A percentile compares a stretch with the other conserved stretches of the same genome.
phyloP scores from a whole-genome alignment of 2,888 invertebrate species.

The Agrotis segetum region DNA sequence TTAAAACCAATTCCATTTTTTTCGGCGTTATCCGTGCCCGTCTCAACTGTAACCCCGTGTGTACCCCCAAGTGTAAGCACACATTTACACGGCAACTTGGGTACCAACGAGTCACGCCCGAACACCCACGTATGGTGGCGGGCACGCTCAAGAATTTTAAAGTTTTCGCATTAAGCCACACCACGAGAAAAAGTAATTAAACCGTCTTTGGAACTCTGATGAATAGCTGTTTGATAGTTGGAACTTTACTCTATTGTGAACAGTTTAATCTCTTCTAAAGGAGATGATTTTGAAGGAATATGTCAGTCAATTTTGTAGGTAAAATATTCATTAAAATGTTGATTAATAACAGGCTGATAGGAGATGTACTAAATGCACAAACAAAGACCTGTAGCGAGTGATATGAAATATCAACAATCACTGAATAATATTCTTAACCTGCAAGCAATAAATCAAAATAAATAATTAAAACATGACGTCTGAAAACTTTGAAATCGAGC shows the following conservation, averaged over 20 bases:
- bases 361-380: too few relatives aligned
- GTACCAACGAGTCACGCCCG: slow-evolving; percentile 79
- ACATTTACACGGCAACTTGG: slow-evolving; percentile 85
- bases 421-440: too few relatives aligned
- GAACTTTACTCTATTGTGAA: slow-evolving; percentile 24
- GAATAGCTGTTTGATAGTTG: slow-evolving; percentile 58
- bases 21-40: slow-evolving; percentile 16
- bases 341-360: too few relatives aligned
- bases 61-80: slow-evolving; percentile 73
- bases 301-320: not conserved
- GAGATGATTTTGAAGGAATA: slow-evolving; percentile 6
- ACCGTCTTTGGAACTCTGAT: slow-evolving; percentile 63
- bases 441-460: too few relatives aligned
- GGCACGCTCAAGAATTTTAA: slow-evolving; percentile 76
- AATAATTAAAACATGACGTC: too few relatives aligned
- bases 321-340: not conserved
- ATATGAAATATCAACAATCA: too few relatives aligned
- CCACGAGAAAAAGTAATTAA: slow-evolving; percentile 71
- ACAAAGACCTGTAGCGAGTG: too few relatives aligned
- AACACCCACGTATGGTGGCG: slow-evolving; percentile 67
- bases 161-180: slow-evolving; percentile 84
- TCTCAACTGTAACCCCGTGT: slow-evolving; percentile 59
- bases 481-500: too few relatives aligned
- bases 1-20: too few relatives aligned
- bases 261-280: not conserved